These are phyloP conservation scores for Camponotus vicinus DNA, from an alignment of 1,140 invertebrate genomes.

Conservation along the genomic window DNA sequence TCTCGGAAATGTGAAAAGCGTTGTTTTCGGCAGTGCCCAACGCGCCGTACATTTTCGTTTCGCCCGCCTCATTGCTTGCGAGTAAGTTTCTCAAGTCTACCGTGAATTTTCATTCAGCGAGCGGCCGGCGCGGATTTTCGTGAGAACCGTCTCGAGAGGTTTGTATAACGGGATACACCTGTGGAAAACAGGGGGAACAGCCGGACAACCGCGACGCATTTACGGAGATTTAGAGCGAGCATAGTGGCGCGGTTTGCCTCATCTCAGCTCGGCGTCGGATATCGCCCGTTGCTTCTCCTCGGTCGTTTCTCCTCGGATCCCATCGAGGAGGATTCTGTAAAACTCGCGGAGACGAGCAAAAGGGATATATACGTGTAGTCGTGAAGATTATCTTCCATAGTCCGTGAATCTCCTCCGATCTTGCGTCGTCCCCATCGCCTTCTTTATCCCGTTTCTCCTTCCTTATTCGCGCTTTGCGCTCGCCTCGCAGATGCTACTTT, in stretches of 20 bases:
- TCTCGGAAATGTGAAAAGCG: not conserved
- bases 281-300: slow-evolving; percentile 24
- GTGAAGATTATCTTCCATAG: slow-evolving; percentile 64
- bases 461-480: slow-evolving; percentile 24
- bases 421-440: not conserved
- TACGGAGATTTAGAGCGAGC: slow-evolving; percentile 57
- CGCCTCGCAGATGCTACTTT: slow-evolving; percentile 47
- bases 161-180: slow-evolving; percentile 53
- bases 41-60: slow-evolving; percentile 51
- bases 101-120: slow-evolving; percentile 62
- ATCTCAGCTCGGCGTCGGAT: slow-evolving; percentile 48
- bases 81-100: slow-evolving; percentile 38
- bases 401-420: slow-evolving; percentile 39
- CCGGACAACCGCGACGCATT: slow-evolving; percentile 30
- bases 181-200: slow-evolving; percentile 40
- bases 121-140: slow-evolving; percentile 63
- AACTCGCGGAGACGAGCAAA: slow-evolving; percentile 49
- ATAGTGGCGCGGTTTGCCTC: slow-evolving; percentile 31
- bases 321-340: slow-evolving; percentile 23
- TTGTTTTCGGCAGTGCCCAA: slow-evolving; percentile 24
- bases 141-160: slow-evolving; percentile 59
- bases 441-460: slow-evolving; percentile 21
- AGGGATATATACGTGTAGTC: slow-evolving; percentile 23
- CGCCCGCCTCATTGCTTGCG: slow-evolving; percentile 32
- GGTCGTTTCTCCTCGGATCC: not conserved